A percentile compares a stretch with the other conserved stretches of the same genome.
These are phyloP conservation scores for Xenopus borealis DNA, from an alignment of 2,113 vertebrate genomes.

Conservation along the genomic window DNA sequence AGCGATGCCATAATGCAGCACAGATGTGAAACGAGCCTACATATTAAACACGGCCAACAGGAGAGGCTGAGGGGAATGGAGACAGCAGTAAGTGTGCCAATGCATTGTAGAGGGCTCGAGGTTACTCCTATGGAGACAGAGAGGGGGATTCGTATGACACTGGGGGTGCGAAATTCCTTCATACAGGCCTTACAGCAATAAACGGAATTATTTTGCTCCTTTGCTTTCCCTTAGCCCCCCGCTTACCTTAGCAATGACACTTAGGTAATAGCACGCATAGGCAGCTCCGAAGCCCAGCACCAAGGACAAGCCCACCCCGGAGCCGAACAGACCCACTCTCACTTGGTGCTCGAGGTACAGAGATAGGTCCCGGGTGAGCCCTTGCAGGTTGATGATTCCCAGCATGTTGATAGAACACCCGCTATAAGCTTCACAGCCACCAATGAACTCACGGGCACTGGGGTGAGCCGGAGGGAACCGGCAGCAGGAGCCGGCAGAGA, in stretches of 20 bases:
- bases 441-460: conserved; percentile 1
- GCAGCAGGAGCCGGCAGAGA: neutral
- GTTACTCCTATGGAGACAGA: no score
- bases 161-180: no score
- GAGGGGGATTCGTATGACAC: no score
- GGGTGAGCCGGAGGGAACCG: neutral
- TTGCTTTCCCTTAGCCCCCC: neutral
- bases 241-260: conserved; percentile 91
- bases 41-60: no score
- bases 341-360: conserved; percentile 88
- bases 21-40: no score
- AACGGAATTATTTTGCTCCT: no score
- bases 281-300: conserved; percentile 90
- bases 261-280: conserved; percentile 92
- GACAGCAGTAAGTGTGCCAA: no score
- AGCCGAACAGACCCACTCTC: conserved; percentile 84
- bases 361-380: conserved; percentile 82
- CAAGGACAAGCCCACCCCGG: conserved; percentile 86
- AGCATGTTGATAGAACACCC: conserved; percentile 14
- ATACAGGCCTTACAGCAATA: no score
- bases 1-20: no score
- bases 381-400: conserved; percentile 78
- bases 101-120: no score
- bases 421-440: conserved; percentile 1
- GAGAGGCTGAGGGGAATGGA: no score